These are phyloP conservation scores for Leucoraja erinaceus DNA, from an alignment of 2,113 vertebrate genomes.

Conservation along the genomic window DNA sequence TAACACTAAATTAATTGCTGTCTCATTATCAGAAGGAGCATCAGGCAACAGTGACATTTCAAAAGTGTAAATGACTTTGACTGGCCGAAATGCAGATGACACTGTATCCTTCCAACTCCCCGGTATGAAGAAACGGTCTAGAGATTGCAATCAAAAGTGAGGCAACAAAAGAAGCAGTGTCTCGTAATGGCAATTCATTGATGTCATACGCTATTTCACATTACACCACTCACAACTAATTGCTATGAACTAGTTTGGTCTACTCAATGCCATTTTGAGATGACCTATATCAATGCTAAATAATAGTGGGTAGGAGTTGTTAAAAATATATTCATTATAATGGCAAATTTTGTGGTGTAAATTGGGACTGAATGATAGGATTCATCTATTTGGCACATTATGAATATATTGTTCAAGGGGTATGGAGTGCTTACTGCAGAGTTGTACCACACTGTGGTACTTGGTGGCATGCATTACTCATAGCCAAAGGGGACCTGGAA, in stretches of 20 bases:
- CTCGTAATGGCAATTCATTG: slow-evolving; percentile 3
- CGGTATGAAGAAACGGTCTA: neutral
- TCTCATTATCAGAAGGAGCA: neutral
- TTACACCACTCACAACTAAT: slow-evolving; percentile 24
- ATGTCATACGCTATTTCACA: slow-evolving; percentile 1
- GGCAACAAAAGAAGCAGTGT: slow-evolving; percentile 29
- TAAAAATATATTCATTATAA: neutral
- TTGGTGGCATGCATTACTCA: slow-evolving; percentile 11
- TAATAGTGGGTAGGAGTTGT: neutral
- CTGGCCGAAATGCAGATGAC: slow-evolving; percentile 26
- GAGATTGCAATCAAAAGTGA: slow-evolving; percentile 26
- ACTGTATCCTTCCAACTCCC: neutral
- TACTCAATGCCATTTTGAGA: neutral
- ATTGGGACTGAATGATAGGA: neutral
- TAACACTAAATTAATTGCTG: neutral
- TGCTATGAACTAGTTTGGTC: slow-evolving; percentile 7
- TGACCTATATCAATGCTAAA: neutral
- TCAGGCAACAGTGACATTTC: neutral
- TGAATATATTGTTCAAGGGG: neutral
- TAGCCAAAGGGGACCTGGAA: slow-evolving; percentile 3
- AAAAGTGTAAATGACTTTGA: neutral
- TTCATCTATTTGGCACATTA: neutral
- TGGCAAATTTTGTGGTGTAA: neutral
- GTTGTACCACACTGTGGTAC: neutral
- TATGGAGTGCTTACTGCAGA: neutral